Evolutionary conservation across 2,888 invertebrate species (phyloP), one percentile per base, ranked within the genome.

Genomic region (Xestia sexstrigata): DNA sequence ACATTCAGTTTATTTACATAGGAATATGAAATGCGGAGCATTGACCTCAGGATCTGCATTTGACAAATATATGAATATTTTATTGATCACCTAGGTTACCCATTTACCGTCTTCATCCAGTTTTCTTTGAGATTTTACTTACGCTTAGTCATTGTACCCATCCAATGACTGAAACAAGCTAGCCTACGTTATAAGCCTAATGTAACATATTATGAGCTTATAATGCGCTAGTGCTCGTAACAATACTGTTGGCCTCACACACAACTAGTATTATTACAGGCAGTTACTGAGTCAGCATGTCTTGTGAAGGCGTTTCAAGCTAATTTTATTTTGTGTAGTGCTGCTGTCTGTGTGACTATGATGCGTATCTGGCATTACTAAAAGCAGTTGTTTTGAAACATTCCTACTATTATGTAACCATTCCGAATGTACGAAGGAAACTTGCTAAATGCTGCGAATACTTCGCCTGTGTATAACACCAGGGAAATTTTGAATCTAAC

Each of bases 351-450:
- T 94, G 93, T 95, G 88, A 91, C 91, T 93, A 94, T 93, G 93
- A 95, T 95, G 95, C 95, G 91, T 93, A 92, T 92, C 93, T 94
- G 92, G 94, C 94, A 90, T 91, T 91, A 92, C 95, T 96, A 96
- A 91, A 96, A 96, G 96, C 96, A 88, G 69, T 92, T 92, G 91
- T 90, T 90, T 76, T 91, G 81, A 90, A 92, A 91, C 91, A 90
- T 91, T 89, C 91, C 92, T 92, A 87, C 95, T 95, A 95, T 95
- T 93, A 87, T 93, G 95, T 93, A 90, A 93, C 95, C 94, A 93
- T 93, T 94, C 93, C 94, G 94, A 94, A 93, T 92, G 82, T 88
- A 82, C 72, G 69, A 80, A 66, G 55, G 58, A 79, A 74, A 67
- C 67, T 76, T 77, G 42, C 42, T 42, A 9, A 42, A 42, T 42